Evolutionary conservation across 1,140 invertebrate species (phyloP), one percentile per base, ranked within the genome.

Genomic region (Drosophila nikananu): DNA sequence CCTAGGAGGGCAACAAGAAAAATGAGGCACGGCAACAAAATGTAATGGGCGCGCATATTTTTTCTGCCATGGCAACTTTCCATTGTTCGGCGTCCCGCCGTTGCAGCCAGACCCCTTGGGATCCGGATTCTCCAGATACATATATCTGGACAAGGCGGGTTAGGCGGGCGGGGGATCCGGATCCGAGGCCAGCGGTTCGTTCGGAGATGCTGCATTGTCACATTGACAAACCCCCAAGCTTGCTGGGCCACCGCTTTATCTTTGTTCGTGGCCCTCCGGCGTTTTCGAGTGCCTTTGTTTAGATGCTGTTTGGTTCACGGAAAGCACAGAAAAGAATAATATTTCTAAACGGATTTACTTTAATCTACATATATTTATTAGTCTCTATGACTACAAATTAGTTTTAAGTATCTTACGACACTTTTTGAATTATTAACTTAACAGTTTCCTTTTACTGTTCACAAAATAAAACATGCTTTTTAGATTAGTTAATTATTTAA

Each of bases 221-320:
- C 80, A 80, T 86, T 81, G 81, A 80, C 81, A 80, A 72, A 67
- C 71, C 80, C 42, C 65, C 61, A 44, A 65, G 73, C 58, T 59
- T 19, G n/a, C 49, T 57, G 59, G 60, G 61, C 62, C 66, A 42
- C 21, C 41, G 62, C 62, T 83, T 58, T 75, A 76, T 67, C 76
- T 58, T 72, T 71, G 76, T 80, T 39, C 63, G 61, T 79, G 76
- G 46, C 59, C 81, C 81, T 83, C 52, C 32, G 65, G 77, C 81
- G 65, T 48, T 83, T 76, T 84, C 52, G 77, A 83, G 81, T 76
- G 77, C 77, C 77, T 80, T 83, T 83, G 81, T 83, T 83, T 71
- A 46, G 64, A 76, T 65, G 74, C 68, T 63, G 51, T 46, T 46
- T 65, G 39, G 6, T 68, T 39, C 67, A 68, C 68, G 1, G 21